These are phyloP conservation scores for Scortum barcoo DNA, from an alignment of 2,113 vertebrate genomes.

Conservation along the genomic window DNA sequence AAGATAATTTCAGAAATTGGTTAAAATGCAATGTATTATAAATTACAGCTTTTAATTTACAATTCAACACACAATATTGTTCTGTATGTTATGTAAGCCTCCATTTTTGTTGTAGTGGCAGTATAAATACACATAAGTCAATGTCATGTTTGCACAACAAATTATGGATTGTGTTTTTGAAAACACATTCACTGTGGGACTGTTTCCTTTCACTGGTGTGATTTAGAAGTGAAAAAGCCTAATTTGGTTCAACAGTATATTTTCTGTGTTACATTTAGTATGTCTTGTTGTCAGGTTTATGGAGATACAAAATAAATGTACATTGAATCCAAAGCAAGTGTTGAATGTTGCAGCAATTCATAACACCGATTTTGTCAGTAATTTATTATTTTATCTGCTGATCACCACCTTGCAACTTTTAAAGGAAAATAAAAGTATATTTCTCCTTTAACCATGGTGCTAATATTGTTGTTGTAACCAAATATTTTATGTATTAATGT, in stretches of 20 bases:
- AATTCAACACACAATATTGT: constrained; percentile 7
- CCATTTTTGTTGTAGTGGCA: constrained; percentile 8
- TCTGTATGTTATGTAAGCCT: constrained; percentile 15
- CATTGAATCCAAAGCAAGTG: constrained; percentile 13
- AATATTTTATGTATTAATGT: constrained; percentile 64
- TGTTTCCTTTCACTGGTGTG: not conserved
- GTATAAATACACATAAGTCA: constrained; percentile 1
- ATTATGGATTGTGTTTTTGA: not conserved
- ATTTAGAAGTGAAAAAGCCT: constrained; percentile 7
- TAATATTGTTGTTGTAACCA: constrained; percentile 81
- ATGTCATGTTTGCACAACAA: constrained; percentile 14
- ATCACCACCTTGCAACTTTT: constrained; percentile 65
- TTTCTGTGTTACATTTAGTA: not conserved
- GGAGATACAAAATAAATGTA: not conserved
- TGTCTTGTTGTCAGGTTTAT: constrained; percentile 1
- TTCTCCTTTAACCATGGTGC: constrained; percentile 84
- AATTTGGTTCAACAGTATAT: not conserved
- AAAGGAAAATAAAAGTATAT: constrained; percentile 56
- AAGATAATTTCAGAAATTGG: constrained; percentile 5
- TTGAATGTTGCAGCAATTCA: constrained; percentile 26
- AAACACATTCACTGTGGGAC: constrained; percentile 8
- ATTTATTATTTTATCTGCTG: constrained; percentile 83
- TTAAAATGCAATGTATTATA: constrained; percentile 10
- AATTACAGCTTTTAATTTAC: constrained; percentile 12
- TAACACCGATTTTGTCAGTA: constrained; percentile 61